Evolutionary conservation across 2,113 vertebrate species (phyloP), one percentile per base, ranked within the genome.

Genomic region (Zapornia atra): DNA sequence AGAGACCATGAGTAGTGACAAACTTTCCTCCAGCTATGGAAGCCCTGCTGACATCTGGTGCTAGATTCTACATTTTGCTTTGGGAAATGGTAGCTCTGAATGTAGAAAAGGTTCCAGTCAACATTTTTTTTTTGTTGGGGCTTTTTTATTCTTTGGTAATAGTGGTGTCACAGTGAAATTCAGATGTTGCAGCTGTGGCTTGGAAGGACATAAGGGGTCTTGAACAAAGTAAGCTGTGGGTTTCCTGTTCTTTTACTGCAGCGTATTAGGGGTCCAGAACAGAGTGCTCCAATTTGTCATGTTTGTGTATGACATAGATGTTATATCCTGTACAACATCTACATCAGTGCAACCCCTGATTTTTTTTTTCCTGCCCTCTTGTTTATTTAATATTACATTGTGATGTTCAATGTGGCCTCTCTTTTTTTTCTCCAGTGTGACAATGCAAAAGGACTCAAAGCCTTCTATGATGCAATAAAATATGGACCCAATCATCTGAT

Each of bases 391-490:
- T 63, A 40, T 87, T 33, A 33, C 54, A 28, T 82, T 85, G 36
- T n/a, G 28, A 28, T 10, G 10, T 17, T 93, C 51, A 96, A 50
- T 90, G 54, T 70, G 92, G 21, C 82, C 34, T 95, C 38, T 57
- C 20, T 19, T 13, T 75, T 5, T 63, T 51, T 94, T 15, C 14
- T 72, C 33, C 94, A 99, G 99, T 99, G 99, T 92, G 99, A 99
- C 97, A 99, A 99, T 50, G 99, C 99, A 80, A 99, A 99, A 97
- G 99, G 99, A 91, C 97, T 99, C 97, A 98, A 99, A 98, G 99
- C 99, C 97, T 99, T 99, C 98, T 99, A 99, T 14, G 99, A 99
- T 85, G 99, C 99, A 97, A 99, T 99, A 98, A 99, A 99, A 98
- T 99, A 99, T 6, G 99, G 99, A 84, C 99, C 99, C 66, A 99